These are phyloP conservation scores for Aeoliscus strigatus DNA, from an alignment of 2,797 vertebrate species.

Conservation along the genomic window DNA sequence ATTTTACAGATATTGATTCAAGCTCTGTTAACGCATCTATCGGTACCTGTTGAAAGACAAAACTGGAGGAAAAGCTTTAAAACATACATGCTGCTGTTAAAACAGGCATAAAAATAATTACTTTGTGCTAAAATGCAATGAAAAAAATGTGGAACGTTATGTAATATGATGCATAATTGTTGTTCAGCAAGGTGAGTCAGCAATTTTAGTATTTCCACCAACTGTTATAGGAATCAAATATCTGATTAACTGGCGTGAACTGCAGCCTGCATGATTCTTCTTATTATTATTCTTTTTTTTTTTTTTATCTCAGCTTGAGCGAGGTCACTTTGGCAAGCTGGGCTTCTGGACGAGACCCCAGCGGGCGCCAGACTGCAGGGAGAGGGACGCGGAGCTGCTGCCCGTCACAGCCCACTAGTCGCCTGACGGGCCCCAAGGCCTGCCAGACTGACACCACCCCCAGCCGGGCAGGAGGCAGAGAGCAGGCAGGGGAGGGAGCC, in stretches of 20 bases:
- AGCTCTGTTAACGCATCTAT: no score
- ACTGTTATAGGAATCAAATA: no score
- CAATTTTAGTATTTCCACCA: no score
- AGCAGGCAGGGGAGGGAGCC: slow-evolving; percentile 43
- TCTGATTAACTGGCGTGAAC: slow-evolving; percentile 37
- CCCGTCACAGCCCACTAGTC: slow-evolving; percentile 77
- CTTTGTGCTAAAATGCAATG: no score
- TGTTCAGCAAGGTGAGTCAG: not conserved
- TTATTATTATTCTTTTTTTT: no score
- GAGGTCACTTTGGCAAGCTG: slow-evolving; percentile 76
- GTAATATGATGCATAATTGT: slow-evolving; percentile 3
- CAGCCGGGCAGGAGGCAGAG: slow-evolving; percentile 63
- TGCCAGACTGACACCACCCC: slow-evolving; percentile 75
- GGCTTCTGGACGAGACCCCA: slow-evolving; percentile 73
- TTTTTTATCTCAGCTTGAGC: slow-evolving; percentile 45
- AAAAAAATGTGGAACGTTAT: no score
- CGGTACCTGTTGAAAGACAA: no score
- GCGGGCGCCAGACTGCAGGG: slow-evolving; percentile 77
- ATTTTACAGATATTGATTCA: no score
- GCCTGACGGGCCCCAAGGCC: slow-evolving; percentile 75
- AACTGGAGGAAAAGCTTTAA: no score
- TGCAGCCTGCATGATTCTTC: slow-evolving; percentile 7
- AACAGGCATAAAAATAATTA: no score
- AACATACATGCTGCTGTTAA: no score
- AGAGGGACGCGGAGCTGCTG: slow-evolving; percentile 71